These are phyloP conservation scores for Ptilonorhynchus violaceus DNA, from an alignment of 2,113 vertebrate genomes.

Conservation along the genomic window DNA sequence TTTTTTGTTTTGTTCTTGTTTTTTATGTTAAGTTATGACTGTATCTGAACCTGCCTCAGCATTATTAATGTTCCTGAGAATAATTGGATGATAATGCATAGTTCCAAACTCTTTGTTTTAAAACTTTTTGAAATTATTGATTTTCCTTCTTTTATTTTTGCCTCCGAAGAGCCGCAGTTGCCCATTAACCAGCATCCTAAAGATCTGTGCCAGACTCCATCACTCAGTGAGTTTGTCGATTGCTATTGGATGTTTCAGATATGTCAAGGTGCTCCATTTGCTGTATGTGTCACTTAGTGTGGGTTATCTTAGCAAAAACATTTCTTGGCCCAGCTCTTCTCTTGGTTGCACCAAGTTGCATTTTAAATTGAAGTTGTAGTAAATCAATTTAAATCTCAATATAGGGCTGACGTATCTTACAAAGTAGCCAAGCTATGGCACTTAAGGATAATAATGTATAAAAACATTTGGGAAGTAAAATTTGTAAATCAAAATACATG, in stretches of 20 bases:
- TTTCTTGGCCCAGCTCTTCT: background rate
- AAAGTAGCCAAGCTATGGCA: background rate
- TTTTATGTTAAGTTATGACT: background rate
- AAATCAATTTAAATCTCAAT: background rate
- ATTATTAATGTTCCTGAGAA: background rate
- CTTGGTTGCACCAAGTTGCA: background rate
- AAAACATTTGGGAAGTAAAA: background rate
- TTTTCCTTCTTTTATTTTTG: background rate
- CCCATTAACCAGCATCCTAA: background rate
- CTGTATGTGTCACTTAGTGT: background rate
- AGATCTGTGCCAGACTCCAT: background rate
- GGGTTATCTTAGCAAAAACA: background rate
- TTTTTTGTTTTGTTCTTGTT: background rate
- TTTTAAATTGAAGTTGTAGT: background rate
- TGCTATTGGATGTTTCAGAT: background rate
- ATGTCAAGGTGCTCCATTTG: background rate
- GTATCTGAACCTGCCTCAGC: background rate
- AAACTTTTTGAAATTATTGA: background rate
- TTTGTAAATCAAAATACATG: background rate
- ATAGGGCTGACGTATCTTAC: background rate
- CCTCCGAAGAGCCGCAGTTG: background rate
- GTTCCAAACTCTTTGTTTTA: background rate
- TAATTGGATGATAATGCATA: background rate
- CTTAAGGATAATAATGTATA: background rate
- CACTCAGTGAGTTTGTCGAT: background rate